Evolutionary conservation across 2,113 vertebrate species (phyloP), one percentile per base, ranked within the genome.

Genomic region (Ictidomys tridecemlineatus): DNA sequence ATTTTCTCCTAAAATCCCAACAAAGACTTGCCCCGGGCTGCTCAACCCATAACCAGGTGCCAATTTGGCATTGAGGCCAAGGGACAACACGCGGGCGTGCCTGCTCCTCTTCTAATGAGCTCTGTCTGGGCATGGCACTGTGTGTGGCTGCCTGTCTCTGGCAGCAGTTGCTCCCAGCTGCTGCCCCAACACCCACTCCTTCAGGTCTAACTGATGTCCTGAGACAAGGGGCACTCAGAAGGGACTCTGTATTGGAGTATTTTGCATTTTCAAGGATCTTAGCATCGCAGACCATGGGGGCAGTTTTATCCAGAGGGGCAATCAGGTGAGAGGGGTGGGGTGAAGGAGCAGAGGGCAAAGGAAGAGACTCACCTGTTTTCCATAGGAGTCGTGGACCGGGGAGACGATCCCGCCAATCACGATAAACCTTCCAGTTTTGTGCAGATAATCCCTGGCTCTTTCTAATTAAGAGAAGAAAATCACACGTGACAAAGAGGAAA

Each of bases 331-430:
- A n/a, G 3, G 4, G 8, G 7, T 5, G 34, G 20, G 26, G 10
- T 0, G 18, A 61, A 42, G 53, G 61, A 37, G 14, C n/a, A 42
- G 0, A 51, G 34, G 63, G 32, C 16, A 26, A 63, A 5, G 5
- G 3, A 45, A 20, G n/a, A 0, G 0, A 95, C 99, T 96, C 97
- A 99, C 99, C 97, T 99, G 99, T 98, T 99, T 99, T 20, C 99
- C 99, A 0, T 99, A 99, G 91, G 99, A 99, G 98, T 99, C 99
- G 11, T 99, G 99, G 86, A 99, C 99, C 0, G 99, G 99, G 0
- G 99, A 99, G 98, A 99, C 99, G 76, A 99, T 99, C 53, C 99
- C 99, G 0, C 99, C 99, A 1, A 99, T 99, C 98, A 99, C 99
- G 0, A 99, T 99, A 98, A 99, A 99, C 37, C 99, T 99, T 63